Evolutionary conservation across 2,888 invertebrate genomes (phyloP).

Genomic region (Hedychridium roseum): DNA sequence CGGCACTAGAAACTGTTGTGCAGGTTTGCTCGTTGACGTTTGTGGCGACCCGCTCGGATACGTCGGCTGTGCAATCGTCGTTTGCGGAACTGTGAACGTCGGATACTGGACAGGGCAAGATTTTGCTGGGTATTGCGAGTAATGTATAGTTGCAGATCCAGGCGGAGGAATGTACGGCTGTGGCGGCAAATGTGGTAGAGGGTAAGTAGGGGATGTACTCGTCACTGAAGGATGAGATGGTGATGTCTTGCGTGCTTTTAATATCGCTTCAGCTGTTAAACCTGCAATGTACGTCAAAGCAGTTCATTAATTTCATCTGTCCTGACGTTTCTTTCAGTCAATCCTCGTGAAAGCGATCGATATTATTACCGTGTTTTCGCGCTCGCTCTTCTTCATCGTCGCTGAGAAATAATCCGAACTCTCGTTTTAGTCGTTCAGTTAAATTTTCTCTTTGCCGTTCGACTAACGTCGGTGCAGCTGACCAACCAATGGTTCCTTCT

Average conservation of each 20-base stretch:
- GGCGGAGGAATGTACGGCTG: conserved; percentile 61
- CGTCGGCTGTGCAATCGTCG: conserved; percentile 12
- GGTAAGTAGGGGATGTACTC: conserved; percentile 33
- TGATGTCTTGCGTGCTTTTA: conserved; percentile 50
- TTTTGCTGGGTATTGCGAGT: conserved; percentile 52
- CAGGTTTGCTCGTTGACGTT: conserved; percentile 5
- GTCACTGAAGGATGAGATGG: conserved; percentile 35
- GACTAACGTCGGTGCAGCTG: conserved; percentile 84
- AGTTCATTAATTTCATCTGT: too few species aligned
- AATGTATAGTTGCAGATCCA: conserved; percentile 53
- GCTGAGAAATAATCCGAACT: conserved; percentile 78
- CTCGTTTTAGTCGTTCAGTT: conserved; percentile 82
- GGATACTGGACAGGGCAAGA: conserved; percentile 47
- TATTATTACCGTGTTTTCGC: conserved; percentile 67
- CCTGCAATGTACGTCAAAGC: too few species aligned
- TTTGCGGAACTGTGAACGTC: conserved; percentile 37
- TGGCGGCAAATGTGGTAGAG: conserved; percentile 53
- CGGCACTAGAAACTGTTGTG: conserved; percentile 31
- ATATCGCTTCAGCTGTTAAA: conserved; percentile 54
- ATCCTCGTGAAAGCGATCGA: too few species aligned
- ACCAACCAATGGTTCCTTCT: conserved; percentile 67
- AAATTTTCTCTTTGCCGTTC: conserved; percentile 89
- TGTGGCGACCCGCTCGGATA: not conserved
- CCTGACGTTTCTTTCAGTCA: too few species aligned
- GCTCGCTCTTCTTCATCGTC: conserved; percentile 72